These are phyloP conservation scores for Nephrotoma appendiculata DNA, from an alignment of 2,888 invertebrate species.

Conservation along the genomic window DNA sequence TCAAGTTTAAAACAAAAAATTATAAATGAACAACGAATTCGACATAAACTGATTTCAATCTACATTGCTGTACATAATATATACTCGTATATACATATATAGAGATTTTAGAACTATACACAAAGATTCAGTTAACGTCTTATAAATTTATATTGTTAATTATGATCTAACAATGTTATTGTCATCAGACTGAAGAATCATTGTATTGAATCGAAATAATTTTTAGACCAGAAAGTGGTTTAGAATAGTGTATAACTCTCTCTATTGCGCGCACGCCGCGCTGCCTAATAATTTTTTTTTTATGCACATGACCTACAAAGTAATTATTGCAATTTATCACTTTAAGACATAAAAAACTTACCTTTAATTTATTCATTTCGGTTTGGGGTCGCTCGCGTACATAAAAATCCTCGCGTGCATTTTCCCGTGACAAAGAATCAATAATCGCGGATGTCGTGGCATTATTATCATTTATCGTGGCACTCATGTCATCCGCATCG, in stretches of 20 bases:
- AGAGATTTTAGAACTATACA: not conserved
- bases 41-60: not conserved
- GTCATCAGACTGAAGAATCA: not conserved
- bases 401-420: constrained; percentile 30
- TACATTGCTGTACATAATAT: too few species aligned
- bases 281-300: not conserved
- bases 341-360: not conserved
- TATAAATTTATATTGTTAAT: not conserved
- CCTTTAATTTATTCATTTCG: constrained; percentile 5
- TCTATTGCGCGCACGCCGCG: not conserved
- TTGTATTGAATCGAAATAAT: not conserved
- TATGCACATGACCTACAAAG: not conserved
- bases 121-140: not conserved
- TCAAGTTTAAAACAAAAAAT: not conserved
- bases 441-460: constrained; percentile 31
- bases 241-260: not conserved
- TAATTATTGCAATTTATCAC: not conserved
- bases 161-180: not conserved
- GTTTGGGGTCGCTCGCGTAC: constrained; percentile 2
- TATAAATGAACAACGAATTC: not conserved
- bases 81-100: not conserved
- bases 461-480: constrained; percentile 27
- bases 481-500: constrained; percentile 10
- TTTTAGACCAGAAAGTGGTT: not conserved
- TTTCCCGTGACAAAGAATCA: constrained; percentile 25